Conservation (phyloP, 1,140 invertebrate species). For the Papilio dardanus region DNA sequence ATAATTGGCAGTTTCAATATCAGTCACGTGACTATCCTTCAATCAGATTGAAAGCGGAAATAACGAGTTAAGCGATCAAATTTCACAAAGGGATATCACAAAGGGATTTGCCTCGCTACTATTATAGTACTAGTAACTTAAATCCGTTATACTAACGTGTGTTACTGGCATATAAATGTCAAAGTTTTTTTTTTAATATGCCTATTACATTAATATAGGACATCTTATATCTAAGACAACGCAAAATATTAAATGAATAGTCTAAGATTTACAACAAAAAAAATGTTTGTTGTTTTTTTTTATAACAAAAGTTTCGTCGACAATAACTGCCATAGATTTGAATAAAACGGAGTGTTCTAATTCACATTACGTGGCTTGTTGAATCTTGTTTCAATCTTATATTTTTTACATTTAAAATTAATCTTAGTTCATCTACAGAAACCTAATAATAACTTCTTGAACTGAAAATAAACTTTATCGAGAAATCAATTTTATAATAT, state of each 20-base stretch:
- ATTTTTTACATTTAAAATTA: background rate
- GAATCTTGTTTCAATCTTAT: too few species aligned
- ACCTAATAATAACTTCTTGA: conserved; percentile 28
- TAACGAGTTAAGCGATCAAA: conserved; percentile 1
- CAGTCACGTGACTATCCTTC: background rate
- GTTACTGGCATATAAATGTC: too few species aligned
- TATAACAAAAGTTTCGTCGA: too few species aligned
- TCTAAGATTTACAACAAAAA: too few species aligned
- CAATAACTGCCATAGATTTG: too few species aligned
- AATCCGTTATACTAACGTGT: background rate
- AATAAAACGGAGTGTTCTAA: too few species aligned
- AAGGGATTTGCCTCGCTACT: background rate
- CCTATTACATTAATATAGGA: too few species aligned
- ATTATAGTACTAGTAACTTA: background rate
- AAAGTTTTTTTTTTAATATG: too few species aligned
- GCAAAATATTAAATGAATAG: too few species aligned
- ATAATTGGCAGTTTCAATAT: background rate
- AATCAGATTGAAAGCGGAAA: conserved; percentile 7
- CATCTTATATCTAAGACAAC: too few species aligned
- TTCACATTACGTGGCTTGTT: too few species aligned
- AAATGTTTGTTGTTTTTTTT: background rate
- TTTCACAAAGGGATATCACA: background rate
- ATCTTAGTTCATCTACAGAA: background rate
- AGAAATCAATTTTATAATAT: conserved; percentile 31
- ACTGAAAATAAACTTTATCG: conserved; percentile 12